A percentile compares a stretch with the other conserved stretches of the same genome.
Evolutionary conservation across 1,140 invertebrate genomes (phyloP).

Genomic region (Ylistrum balloti): DNA sequence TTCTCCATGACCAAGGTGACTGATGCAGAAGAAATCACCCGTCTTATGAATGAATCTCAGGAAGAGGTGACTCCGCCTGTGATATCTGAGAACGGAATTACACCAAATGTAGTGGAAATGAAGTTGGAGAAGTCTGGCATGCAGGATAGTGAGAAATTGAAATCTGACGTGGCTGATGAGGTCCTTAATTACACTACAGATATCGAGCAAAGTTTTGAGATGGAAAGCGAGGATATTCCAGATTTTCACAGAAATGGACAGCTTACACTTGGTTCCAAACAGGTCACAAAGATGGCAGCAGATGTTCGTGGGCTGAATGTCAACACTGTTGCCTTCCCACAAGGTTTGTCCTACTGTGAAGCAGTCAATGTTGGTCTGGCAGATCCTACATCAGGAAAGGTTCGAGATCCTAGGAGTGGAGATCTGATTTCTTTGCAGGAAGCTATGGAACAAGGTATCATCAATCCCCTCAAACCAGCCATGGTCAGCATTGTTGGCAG

Average conservation of each 20-base stretch:
- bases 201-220: slow-evolving; percentile 66
- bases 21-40: slow-evolving; percentile 73
- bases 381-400: slow-evolving; percentile 88
- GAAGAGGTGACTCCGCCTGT: slow-evolving; percentile 52
- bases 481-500: slow-evolving; percentile 72
- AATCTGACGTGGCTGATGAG: slow-evolving; percentile 70
- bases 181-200: slow-evolving; percentile 76
- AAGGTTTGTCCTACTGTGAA: slow-evolving; percentile 75
- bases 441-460: slow-evolving; percentile 89
- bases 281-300: slow-evolving; percentile 44
- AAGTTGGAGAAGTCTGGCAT: slow-evolving; percentile 76
- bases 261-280: slow-evolving; percentile 51
- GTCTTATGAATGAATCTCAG: slow-evolving; percentile 67
- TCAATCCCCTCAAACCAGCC: slow-evolving; percentile 86
- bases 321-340: slow-evolving; percentile 52
- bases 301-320: slow-evolving; percentile 48
- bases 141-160: slow-evolving; percentile 58
- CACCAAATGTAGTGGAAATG: slow-evolving; percentile 75
- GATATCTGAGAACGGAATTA: slow-evolving; percentile 61
- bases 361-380: slow-evolving; percentile 88
- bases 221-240: slow-evolving; percentile 40
- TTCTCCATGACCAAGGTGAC: slow-evolving; percentile 76
- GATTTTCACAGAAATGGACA: slow-evolving; percentile 7
- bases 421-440: slow-evolving; percentile 90
- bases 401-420: slow-evolving; percentile 91